Percentiles rank a stretch among this genome's conserved stretches.
Evolutionary conservation across 1,140 invertebrate species (phyloP).

Genomic region (Radopholus similis): DNA sequence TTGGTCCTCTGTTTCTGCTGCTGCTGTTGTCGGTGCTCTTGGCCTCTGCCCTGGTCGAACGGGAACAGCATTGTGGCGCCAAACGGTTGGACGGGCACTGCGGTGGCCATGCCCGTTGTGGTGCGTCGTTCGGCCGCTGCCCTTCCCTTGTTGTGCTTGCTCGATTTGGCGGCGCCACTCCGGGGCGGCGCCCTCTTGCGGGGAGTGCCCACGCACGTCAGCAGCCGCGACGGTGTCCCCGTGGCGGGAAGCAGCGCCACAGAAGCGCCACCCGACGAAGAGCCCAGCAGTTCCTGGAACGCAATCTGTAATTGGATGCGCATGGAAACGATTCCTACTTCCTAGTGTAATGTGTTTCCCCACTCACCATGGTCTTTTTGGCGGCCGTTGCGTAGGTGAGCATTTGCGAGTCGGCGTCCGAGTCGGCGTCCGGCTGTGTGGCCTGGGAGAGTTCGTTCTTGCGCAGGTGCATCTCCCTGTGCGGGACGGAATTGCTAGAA

Average conservation of each 20-base stretch:
- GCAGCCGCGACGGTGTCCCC: neutral
- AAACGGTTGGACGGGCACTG: neutral
- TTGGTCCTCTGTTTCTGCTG: neutral
- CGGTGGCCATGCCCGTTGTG: neutral
- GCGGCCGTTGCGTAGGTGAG: constrained; percentile 59
- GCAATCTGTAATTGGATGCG: neutral
- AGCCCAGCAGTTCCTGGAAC: neutral
- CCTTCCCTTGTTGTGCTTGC: neutral
- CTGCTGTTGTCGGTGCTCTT: too few relatives aligned
- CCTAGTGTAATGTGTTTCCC: neutral
- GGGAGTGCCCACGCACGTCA: constrained; percentile 16
- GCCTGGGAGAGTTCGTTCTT: constrained; percentile 48
- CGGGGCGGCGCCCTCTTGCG: constrained; percentile 14
- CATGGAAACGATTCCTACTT: constrained; percentile 6
- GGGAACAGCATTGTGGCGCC: neutral
- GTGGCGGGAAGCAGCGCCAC: constrained; percentile 8
- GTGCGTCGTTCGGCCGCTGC: neutral
- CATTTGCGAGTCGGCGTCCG: constrained; percentile 47
- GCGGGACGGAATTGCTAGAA: neutral
- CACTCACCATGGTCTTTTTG: constrained; percentile 39
- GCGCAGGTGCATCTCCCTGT: constrained; percentile 53
- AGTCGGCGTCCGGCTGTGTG: constrained; percentile 37
- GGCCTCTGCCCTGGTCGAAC: too few relatives aligned
- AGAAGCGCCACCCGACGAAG: neutral
- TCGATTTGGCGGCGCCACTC: neutral